Percentiles rank a stretch among this genome's conserved stretches.
Conservation (phyloP, 2,113 vertebrate species). For the Numida meleagris region DNA sequence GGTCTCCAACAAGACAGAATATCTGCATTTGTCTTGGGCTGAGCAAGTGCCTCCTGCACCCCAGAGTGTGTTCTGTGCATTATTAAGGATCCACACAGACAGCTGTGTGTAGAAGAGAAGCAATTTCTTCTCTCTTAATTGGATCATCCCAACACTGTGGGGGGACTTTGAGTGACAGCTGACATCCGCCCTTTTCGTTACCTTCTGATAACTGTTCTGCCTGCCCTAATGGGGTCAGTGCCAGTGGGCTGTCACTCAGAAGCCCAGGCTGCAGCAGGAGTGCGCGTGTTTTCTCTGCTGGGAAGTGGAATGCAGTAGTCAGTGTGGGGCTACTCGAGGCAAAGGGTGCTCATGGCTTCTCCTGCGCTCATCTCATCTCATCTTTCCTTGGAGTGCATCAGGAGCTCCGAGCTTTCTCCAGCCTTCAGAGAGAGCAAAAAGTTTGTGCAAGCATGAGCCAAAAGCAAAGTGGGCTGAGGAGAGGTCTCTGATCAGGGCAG, state of each 20-base stretch:
- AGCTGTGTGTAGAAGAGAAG: background rate
- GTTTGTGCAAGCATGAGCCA: background rate
- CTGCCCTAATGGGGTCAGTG: background rate
- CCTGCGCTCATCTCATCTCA: background rate
- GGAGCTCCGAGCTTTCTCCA: background rate
- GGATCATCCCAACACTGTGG: background rate
- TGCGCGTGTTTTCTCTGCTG: background rate
- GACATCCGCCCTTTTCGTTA: background rate
- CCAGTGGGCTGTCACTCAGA: background rate
- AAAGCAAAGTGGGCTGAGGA: background rate
- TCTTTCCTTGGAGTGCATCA: background rate
- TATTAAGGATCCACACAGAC: background rate
- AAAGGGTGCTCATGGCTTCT: too few relatives aligned
- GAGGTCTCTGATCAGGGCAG: background rate
- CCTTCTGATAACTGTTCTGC: fast-evolving
- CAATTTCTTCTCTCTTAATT: background rate
- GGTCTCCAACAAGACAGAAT: background rate
- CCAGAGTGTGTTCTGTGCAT: fast-evolving
- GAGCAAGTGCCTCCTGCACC: fast-evolving
- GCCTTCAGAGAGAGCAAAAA: background rate
- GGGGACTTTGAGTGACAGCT: background rate
- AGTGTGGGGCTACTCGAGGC: background rate
- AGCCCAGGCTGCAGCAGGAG: background rate
- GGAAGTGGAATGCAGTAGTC: background rate
- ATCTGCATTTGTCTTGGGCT: background rate